Evolutionary conservation across 2,888 invertebrate species (phyloP), one percentile per base, ranked within the genome.

Genomic region (Itoplectis maculator): DNA sequence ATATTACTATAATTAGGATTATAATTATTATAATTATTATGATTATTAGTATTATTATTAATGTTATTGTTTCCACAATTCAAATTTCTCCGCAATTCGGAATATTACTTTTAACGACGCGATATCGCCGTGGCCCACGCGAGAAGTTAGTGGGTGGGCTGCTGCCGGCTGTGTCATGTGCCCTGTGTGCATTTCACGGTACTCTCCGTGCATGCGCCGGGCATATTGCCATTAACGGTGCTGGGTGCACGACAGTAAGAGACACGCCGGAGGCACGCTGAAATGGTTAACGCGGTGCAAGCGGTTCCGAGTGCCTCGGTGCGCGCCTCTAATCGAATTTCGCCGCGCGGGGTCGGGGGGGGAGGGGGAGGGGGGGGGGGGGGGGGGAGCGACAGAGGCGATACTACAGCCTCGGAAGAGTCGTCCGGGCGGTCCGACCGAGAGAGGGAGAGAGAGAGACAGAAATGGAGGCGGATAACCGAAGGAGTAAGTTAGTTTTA

Each of bases 251-350:
- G 54, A 65, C 54, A 65, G 42, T 63, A 72, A 20, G 56, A 49
- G 54, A 66, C 66, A 56, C 37, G 45, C 51, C 49, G 45, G 66
- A 49, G 54, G 47, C 66, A 65, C 47, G 37, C 51, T 68, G 42
- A 54, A 74, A 79, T 74, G 68, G 79, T 68, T 69, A 74, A 69
- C 63, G 79, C 68, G 45, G 69, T 74, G 79, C 68, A 74, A 74
- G 61, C 74, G 61, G 68, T 73, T 73, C n/a, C 69, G 29, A 35
- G 49, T 37, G 51, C 51, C 61, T 79, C 66, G 49, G 61, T 40
- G 61, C 59, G 61, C 59, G 68, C 54, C 35, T 69, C 61, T 69
- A 74, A 79, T 79, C 61, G 79, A 79, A 79, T 79, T 79, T 45
- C 61, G 49, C 20, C n/a, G n/a, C n/a, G n/a, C n/a, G n/a, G n/a